A percentile compares a stretch with the other conserved stretches of the same genome.
These are phyloP conservation scores for Tholera decimalis DNA, from an alignment of 2,888 invertebrate genomes.

Conservation along the genomic window DNA sequence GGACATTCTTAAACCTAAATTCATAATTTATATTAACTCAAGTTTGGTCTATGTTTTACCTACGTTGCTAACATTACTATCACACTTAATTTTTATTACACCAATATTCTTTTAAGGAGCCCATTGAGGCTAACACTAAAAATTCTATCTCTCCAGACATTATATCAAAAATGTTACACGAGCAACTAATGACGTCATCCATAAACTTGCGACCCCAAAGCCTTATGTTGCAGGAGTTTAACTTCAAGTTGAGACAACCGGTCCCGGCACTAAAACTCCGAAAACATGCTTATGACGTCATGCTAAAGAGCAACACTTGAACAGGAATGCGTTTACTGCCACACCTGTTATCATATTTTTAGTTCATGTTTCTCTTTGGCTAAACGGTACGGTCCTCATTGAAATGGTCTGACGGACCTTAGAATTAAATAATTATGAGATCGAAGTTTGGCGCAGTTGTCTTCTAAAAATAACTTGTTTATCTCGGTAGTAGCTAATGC, in stretches of 20 bases:
- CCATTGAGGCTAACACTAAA: neutral
- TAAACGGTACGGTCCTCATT: neutral
- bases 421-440: neutral
- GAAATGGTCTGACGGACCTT: neutral
- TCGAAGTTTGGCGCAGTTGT: neutral
- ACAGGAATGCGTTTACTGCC: conserved; percentile 53
- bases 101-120: neutral
- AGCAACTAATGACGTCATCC: conserved; percentile 31
- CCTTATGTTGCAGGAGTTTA: conserved; percentile 52
- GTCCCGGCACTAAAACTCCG: conserved; percentile 56
- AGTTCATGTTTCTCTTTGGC: neutral
- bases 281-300: conserved; percentile 65
- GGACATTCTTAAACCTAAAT: no score
- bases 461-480: neutral
- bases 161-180: neutral
- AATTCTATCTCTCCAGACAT: neutral
- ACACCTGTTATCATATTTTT: conserved; percentile 46
- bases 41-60: neutral
- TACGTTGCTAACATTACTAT: neutral
- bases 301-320: conserved; percentile 35
- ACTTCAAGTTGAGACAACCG: conserved; percentile 62
- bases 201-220: conserved; percentile 48
- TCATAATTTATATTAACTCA: no score
- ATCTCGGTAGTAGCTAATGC: no score
- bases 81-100: neutral